A percentile compares a stretch with the other conserved stretches of the same genome.
Conservation (phyloP, 2,113 vertebrate species). For the Grantiella picta region DNA sequence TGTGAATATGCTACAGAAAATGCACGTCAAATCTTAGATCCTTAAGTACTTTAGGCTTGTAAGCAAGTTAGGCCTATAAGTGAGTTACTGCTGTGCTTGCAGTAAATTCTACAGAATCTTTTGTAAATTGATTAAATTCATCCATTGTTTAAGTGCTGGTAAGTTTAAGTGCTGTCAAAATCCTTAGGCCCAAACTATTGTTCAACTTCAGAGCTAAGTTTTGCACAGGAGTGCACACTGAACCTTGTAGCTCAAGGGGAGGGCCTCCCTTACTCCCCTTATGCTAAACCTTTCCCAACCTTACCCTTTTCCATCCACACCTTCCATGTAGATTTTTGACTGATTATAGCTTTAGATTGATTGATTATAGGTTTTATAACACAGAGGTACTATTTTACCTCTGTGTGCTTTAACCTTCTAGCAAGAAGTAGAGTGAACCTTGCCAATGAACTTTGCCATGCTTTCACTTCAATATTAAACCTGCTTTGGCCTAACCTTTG, state of each 20-base stretch:
- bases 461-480: neutral
- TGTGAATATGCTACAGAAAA: neutral
- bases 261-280: neutral
- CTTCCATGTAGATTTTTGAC: accelerated
- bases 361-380: neutral
- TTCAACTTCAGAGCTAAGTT: neutral
- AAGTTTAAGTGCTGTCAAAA: neutral
- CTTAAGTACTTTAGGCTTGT: too few species aligned
- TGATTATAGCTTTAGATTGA: neutral
- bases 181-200: neutral
- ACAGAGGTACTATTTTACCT: neutral
- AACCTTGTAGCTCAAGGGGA: neutral
- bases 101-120: neutral
- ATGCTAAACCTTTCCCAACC: neutral
- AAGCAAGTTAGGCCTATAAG: neutral
- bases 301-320: neutral
- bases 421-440: neutral
- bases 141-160: neutral
- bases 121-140: neutral
- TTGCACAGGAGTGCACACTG: neutral
- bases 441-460: neutral
- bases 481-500: neutral
- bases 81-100: neutral
- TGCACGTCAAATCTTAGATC: neutral
- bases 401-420: neutral